phyloP scores from a whole-genome alignment of 2,113 vertebrate species.

The Xiphias gladius region DNA sequence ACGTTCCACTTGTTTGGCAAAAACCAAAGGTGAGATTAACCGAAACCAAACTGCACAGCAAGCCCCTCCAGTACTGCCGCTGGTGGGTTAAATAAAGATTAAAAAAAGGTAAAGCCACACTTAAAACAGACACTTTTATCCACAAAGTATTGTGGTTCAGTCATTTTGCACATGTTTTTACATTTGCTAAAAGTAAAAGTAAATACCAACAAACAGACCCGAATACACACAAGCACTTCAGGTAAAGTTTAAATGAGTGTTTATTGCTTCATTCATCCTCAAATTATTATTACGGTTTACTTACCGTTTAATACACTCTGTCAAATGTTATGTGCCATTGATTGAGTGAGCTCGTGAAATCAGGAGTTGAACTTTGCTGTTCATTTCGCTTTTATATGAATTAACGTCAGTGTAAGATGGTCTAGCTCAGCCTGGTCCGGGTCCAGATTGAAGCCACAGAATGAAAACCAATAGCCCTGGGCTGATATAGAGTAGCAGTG shows the following conservation, averaged over 20 bases:
- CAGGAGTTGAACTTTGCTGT: conserved; percentile 59
- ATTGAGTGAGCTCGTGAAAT: conserved; percentile 59
- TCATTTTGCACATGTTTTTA: conserved; percentile 3
- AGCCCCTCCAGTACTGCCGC: background rate
- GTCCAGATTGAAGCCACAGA: conserved; percentile 75
- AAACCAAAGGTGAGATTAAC: conserved; percentile 18
- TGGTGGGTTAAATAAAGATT: background rate
- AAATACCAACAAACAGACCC: conserved; percentile 11
- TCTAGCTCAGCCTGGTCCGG: conserved; percentile 60
- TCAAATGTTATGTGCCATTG: conserved; percentile 32
- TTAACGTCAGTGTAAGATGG: conserved; percentile 58
- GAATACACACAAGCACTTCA: conserved; percentile 16
- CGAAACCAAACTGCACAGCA: background rate
- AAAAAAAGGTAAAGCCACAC: background rate
- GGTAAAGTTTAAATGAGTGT: conserved; percentile 4
- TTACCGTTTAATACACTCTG: conserved; percentile 52
- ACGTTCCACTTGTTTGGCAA: conserved; percentile 37
- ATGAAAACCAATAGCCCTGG: conserved; percentile 81
- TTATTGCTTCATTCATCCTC: conserved; percentile 15
- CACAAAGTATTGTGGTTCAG: background rate
- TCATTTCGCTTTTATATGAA: conserved; percentile 70
- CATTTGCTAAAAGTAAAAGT: conserved; percentile 16
- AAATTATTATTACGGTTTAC: conserved; percentile 39
- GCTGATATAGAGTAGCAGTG: conserved; percentile 79
- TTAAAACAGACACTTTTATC: conserved; percentile 6